phyloP scores from a whole-genome alignment of 2,888 invertebrate genomes.

The Drosophila meridionalis region DNA sequence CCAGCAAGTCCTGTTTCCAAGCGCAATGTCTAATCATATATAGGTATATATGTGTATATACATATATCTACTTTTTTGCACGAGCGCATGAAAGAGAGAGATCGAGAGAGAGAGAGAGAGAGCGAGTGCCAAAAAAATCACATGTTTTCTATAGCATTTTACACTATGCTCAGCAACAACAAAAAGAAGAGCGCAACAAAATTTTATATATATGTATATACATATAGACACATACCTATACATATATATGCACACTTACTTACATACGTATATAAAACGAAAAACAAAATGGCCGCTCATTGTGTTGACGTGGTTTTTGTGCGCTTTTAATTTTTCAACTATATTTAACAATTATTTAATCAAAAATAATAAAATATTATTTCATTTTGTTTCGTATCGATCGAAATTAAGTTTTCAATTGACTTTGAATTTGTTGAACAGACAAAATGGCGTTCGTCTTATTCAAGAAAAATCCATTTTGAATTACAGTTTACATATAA shows the following conservation, averaged over 20 bases:
- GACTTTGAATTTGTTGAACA: background rate
- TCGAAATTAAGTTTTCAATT: background rate
- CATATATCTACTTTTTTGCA: conserved; percentile 12
- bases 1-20: background rate
- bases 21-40: conserved; percentile 2
- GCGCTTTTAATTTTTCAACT: conserved; percentile 1
- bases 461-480: background rate
- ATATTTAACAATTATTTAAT: background rate
- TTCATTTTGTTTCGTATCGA: background rate
- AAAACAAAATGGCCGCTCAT: conserved; percentile 71
- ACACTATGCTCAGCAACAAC: conserved; percentile 33
- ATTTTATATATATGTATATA: conserved; percentile 3
- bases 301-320: conserved; percentile 59
- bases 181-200: conserved; percentile 22
- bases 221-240: background rate
- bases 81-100: conserved; percentile 14
- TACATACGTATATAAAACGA: conserved; percentile 10
- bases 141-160: conserved; percentile 41
- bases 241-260: background rate
- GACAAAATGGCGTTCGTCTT: conserved; percentile 59
- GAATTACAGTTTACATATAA: background rate
- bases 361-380: background rate
- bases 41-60: background rate
- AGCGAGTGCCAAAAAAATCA: conserved; percentile 41
- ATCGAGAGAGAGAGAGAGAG: background rate